A percentile compares a stretch with the other conserved stretches of the same genome.
These are phyloP conservation scores for Heteronetta atricapilla DNA, from an alignment of 2,113 vertebrate species.

Conservation along the genomic window DNA sequence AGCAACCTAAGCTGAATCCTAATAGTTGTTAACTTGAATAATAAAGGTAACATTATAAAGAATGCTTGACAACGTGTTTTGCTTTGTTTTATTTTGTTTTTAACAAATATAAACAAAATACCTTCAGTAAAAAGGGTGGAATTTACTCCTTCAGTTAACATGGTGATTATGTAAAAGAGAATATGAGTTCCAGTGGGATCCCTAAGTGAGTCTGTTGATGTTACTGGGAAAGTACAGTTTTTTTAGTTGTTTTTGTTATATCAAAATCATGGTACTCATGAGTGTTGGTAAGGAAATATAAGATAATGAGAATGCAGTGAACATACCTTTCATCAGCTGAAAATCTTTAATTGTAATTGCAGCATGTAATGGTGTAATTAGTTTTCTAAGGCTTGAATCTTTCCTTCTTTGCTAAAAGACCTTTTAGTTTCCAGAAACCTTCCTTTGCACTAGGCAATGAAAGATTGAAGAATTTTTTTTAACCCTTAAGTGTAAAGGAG, in stretches of 20 bases:
- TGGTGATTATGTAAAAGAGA: neutral
- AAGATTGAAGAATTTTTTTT: slow-evolving; percentile 2
- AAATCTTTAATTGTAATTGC: slow-evolving; percentile 84
- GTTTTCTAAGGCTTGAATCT: slow-evolving; percentile 72
- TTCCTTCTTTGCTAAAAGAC: slow-evolving; percentile 48
- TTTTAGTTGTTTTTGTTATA: slow-evolving; percentile 72
- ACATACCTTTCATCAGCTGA: slow-evolving; percentile 75
- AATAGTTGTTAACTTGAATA: neutral
- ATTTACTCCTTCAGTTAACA: slow-evolving; percentile 41
- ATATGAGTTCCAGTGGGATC: neutral
- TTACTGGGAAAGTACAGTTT: slow-evolving; percentile 63
- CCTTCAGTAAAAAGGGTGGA: neutral
- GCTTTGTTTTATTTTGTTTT: neutral
- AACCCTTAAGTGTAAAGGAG: neutral
- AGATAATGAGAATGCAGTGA: slow-evolving; percentile 73
- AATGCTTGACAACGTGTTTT: neutral
- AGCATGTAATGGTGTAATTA: slow-evolving; percentile 79
- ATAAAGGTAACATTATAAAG: neutral
- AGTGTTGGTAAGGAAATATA: slow-evolving; percentile 73
- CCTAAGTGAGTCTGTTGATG: slow-evolving; percentile 31
- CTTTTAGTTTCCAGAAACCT: slow-evolving; percentile 55
- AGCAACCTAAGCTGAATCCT: neutral
- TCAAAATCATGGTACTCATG: slow-evolving; percentile 72
- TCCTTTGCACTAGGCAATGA: slow-evolving; percentile 24
- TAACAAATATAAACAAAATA: neutral